These are phyloP conservation scores for Centropus unirufus DNA, from an alignment of 2,113 vertebrate genomes.

Conservation along the genomic window DNA sequence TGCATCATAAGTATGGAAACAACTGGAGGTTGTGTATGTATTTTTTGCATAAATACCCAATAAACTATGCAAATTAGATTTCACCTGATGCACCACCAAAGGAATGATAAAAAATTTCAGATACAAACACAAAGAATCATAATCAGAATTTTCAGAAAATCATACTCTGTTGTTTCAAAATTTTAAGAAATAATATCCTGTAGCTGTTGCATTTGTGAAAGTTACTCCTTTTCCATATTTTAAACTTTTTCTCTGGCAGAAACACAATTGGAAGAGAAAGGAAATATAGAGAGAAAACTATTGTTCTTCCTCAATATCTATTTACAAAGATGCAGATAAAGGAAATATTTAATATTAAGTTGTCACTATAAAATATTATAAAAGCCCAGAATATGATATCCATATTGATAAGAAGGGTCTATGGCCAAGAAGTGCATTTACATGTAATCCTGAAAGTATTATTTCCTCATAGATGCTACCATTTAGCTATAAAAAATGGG, in stretches of 20 bases:
- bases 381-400: background rate
- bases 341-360: background rate
- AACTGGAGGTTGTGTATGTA: constrained; percentile 36
- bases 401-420: background rate
- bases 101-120: background rate
- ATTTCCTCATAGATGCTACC: background rate
- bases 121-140: background rate
- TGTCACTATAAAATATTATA: background rate
- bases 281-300: background rate
- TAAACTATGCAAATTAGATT: constrained; percentile 28
- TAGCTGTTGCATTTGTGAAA: background rate
- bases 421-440: background rate
- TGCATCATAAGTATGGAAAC: background rate
- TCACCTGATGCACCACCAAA: background rate
- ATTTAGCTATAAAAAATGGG: background rate
- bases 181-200: background rate
- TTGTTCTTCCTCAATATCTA: background rate
- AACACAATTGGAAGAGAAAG: background rate
- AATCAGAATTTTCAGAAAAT: background rate
- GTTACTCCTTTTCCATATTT: background rate
- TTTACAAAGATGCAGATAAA: background rate
- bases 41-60: constrained; percentile 39
- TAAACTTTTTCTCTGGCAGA: background rate
- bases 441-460: background rate
- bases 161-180: background rate